Evolutionary conservation across 2,113 vertebrate genomes (phyloP).

Genomic region (Syngnathoides biaculeatus): DNA sequence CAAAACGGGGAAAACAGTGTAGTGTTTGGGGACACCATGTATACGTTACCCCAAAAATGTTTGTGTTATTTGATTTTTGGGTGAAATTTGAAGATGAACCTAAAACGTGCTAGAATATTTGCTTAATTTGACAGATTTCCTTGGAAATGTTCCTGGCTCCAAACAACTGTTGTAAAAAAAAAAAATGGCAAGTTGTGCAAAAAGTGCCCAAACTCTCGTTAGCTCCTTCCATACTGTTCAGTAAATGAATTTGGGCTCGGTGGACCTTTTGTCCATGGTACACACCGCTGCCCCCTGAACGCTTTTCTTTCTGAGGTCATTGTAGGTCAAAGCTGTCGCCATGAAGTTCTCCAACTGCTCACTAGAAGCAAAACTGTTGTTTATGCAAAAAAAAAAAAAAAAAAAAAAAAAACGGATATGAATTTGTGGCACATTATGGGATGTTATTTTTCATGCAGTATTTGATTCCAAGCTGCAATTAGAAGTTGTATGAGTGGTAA

Average conservation of each 20-base stretch:
- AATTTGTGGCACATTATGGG: slow-evolving; percentile 10
- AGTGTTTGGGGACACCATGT: too few relatives aligned
- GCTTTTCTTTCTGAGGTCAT: slow-evolving; percentile 19
- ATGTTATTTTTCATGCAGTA: not conserved
- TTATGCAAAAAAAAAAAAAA: slow-evolving; percentile 6
- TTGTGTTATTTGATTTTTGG: not conserved
- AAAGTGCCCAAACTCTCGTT: not conserved
- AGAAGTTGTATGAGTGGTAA: slow-evolving; percentile 16
- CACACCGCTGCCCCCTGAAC: slow-evolving; percentile 19
- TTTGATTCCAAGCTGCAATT: not conserved
- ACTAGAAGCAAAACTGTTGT: not conserved
- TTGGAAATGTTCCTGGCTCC: too few relatives aligned
- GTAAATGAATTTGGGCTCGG: slow-evolving; percentile 24
- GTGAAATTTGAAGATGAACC: not conserved
- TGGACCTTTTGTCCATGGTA: slow-evolving; percentile 24
- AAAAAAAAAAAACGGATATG: slow-evolving; percentile 1
- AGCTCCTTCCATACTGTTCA: not conserved
- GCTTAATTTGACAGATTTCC: too few relatives aligned
- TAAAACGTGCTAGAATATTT: not conserved
- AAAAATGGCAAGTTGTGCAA: too few relatives aligned
- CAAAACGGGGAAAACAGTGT: too few relatives aligned
- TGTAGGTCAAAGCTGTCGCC: slow-evolving; percentile 19
- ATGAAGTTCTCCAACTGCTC: slow-evolving; percentile 16
- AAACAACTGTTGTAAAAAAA: too few relatives aligned
- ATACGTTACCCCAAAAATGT: too few relatives aligned